Percentiles rank a stretch among this genome's conserved stretches.
Evolutionary conservation across 2,888 invertebrate species (phyloP).

Genomic region (Xestia sexstrigata): DNA sequence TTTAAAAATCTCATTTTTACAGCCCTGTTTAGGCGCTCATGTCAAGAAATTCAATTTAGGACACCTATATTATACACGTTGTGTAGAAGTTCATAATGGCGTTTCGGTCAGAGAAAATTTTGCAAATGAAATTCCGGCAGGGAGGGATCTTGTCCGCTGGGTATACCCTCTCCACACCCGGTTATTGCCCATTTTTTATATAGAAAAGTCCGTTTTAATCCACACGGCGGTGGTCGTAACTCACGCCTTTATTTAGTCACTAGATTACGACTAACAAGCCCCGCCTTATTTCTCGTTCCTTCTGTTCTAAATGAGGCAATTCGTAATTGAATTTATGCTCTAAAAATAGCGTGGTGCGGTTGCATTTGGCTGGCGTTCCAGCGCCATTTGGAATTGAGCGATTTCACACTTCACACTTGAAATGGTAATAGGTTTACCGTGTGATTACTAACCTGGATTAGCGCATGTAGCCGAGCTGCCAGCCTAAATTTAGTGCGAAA

Average conservation of each 20-base stretch:
- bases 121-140: slow-evolving; percentile 83
- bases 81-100: slow-evolving; percentile 74
- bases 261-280: slow-evolving; percentile 79
- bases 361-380: slow-evolving; percentile 65
- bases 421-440: slow-evolving; percentile 79
- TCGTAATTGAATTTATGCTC: slow-evolving; percentile 68
- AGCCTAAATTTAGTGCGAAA: slow-evolving; percentile 68
- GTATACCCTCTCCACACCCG: slow-evolving; percentile 74
- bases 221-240: slow-evolving; percentile 77
- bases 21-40: slow-evolving; percentile 62
- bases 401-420: slow-evolving; percentile 81
- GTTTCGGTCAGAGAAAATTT: slow-evolving; percentile 79
- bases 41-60: slow-evolving; percentile 71
- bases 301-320: slow-evolving; percentile 68
- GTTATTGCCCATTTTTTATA: slow-evolving; percentile 84
- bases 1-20: slow-evolving; percentile 67
- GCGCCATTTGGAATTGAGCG: slow-evolving; percentile 71
- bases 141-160: slow-evolving; percentile 76
- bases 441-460: slow-evolving; percentile 81
- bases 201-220: slow-evolving; percentile 82
- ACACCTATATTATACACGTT: slow-evolving; percentile 72
- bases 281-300: slow-evolving; percentile 71
- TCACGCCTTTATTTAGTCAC: slow-evolving; percentile 84
- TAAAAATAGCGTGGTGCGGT: slow-evolving; percentile 64
- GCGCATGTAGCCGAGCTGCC: slow-evolving; percentile 65